Percentiles rank a stretch among this genome's conserved stretches.
phyloP scores from a whole-genome alignment of 2,888 invertebrate species.

The Didymodactylos carnosus region DNA sequence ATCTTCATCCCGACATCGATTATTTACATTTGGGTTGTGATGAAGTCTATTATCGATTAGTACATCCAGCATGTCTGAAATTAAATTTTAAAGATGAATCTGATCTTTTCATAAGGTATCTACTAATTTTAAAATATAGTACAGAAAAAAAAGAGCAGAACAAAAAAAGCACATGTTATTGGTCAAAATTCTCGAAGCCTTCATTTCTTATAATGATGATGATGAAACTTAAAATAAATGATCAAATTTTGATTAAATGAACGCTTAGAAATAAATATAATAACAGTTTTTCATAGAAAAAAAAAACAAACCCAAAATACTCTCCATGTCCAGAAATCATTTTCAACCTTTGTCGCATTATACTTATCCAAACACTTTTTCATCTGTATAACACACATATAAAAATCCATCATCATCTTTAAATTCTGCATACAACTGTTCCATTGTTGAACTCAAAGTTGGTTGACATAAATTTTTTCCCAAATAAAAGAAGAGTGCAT shows the following conservation, averaged over 20 bases:
- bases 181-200: too few relatives aligned
- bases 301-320: too few relatives aligned
- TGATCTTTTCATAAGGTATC: slow-evolving; percentile 11
- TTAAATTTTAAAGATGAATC: slow-evolving; percentile 1
- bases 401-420: neutral
- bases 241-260: too few relatives aligned
- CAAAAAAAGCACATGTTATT: too few relatives aligned
- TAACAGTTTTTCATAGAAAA: too few relatives aligned
- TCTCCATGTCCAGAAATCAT: too few relatives aligned
- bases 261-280: too few relatives aligned
- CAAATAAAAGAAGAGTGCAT: neutral
- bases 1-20: slow-evolving; percentile 42
- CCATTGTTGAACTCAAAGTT: neutral
- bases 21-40: slow-evolving; percentile 62
- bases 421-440: neutral
- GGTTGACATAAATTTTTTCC: neutral
- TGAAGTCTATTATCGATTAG: slow-evolving; percentile 38
- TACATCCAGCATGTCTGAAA: neutral
- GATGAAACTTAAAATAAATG: too few relatives aligned
- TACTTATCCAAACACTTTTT: neutral
- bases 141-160: neutral
- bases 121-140: neutral
- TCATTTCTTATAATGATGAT: too few relatives aligned
- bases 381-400: neutral
- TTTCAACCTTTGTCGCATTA: too few relatives aligned